Evolutionary conservation across 2,797 vertebrate genomes (phyloP), one percentile per base, ranked within the genome.

Genomic region (Craterocephalus amniculus): DNA sequence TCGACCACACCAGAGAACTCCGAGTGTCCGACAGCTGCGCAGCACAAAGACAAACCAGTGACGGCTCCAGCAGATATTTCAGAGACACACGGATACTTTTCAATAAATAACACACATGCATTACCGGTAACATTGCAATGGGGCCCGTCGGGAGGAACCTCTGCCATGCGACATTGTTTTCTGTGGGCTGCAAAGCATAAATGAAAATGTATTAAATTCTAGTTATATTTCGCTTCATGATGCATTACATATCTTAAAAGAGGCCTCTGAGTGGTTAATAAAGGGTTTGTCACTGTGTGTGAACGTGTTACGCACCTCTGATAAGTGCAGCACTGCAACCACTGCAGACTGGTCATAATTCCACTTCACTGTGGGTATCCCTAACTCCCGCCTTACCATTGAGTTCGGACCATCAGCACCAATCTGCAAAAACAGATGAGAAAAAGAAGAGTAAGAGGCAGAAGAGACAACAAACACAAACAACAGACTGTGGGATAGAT

Each of bases 111-210:
- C 58, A 38, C 6, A 32, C 66, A 76, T 38, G 49, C 58, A 93
- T 95, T 95, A 99, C 98, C 86, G 97, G 98, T 74, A 99, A 93
- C 90, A 99, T 95, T 0, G 97, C 98, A 64, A 99, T 96, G 59
- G 98, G 98, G 70, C 98, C 98, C 0, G 95, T 96, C 34, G 97
- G 98, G 81, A 99, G 96, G 89, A 99, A 99, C 80, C 97, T 94
- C 92, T 99, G 98, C 98, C 98, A 99, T 0, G 98, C 97, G 35
- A 99, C 97, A 14, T 96, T 97, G 91, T 99, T 99, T 87, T 98
- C 96, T 35, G 97, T 99, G 81, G 96, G 93, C 98, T 99, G 89
- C 14, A 67, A 87, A 65, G 80, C 65, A 88, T 48, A 67, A 58
- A 85, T 76, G 8, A 29, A 43, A 64, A 29, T 1, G 49, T 64